Base-by-base conservation (phyloP, 2,888 invertebrate species). In the Leucoma salicis region DNA sequence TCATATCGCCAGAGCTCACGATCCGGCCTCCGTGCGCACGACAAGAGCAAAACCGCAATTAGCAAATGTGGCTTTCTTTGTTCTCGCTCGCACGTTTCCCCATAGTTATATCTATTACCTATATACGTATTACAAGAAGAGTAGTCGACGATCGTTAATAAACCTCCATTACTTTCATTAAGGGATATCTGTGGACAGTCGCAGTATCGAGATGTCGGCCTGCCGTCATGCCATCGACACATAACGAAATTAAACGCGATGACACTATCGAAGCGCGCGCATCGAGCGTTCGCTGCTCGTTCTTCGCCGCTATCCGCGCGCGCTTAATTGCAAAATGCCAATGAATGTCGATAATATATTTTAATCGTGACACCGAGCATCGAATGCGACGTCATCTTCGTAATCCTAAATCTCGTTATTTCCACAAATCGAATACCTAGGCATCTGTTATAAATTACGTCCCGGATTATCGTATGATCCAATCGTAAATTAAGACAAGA, bases 401-500 rank as follows among this genome's bases (percentile, higher is more conserved):
- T 80, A 78, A 83, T 85, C 84, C 86, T 86, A 87, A 88, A 88
- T 88, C 89, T 86, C 73, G 80, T 84, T 87, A 88, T 87, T 84
- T 84, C 85, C 84, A 82, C 82, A 75, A 78, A 74, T 79, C 73
- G 81, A 79, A 85, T 86, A 84, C 83, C 79, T 84, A 86, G 80
- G 84, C 83, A 83, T 83, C 81, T 76, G 79, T 78, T 86, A 87
- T 89, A 88, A 88, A 89, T 88, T 83, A 84, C 74, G 73, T 72
- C 82, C 72, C 83, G 82, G 88, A 88, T 89, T 89, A 89, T 89
- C 89, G 80, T 88, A 88, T 89, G 89, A 89, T 89, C 84, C 87
- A 89, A 89, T 89, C 89, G 89, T 89, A 89, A 89, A 89, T 89
- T 88, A 89, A 89, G 89, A 89, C 89, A 89, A 89, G 89, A 89